Conservation (phyloP, 2,888 invertebrate genomes). For the Cephus spinipes region DNA sequence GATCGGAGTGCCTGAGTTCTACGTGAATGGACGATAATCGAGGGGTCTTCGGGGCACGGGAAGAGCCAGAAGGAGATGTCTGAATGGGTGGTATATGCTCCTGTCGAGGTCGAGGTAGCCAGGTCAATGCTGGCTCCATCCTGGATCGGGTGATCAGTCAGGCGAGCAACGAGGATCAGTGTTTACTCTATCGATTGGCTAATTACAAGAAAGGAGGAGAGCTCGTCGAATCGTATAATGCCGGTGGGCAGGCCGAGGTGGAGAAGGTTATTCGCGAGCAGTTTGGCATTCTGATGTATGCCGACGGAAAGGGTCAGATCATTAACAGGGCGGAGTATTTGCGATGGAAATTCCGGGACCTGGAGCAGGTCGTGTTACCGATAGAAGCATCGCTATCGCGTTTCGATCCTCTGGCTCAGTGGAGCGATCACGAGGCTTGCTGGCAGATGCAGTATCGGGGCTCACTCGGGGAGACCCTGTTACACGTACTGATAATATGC, state of each 20-base stretch:
- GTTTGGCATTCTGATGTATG: slow-evolving; percentile 90
- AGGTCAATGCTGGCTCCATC: slow-evolving; percentile 77
- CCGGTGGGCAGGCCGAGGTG: slow-evolving; percentile 85
- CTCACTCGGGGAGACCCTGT: slow-evolving; percentile 91
- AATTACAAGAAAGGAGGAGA: slow-evolving; percentile 94
- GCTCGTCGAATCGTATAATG: slow-evolving; percentile 86
- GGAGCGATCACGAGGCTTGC: slow-evolving; percentile 93
- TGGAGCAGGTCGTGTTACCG: slow-evolving; percentile 83
- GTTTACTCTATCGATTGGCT: slow-evolving; percentile 86
- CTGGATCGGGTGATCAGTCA: slow-evolving; percentile 92
- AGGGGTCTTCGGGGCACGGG: not conserved
- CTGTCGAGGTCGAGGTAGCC: slow-evolving; percentile 61
- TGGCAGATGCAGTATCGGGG: slow-evolving; percentile 99
- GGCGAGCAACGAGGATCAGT: slow-evolving; percentile 86
- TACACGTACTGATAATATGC: slow-evolving; percentile 95
- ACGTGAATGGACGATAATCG: not conserved
- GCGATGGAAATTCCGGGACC: slow-evolving; percentile 90
- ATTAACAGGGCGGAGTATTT: slow-evolving; percentile 90
- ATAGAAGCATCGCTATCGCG: slow-evolving; percentile 87
- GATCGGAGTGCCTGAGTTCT: not conserved
- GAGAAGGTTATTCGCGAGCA: slow-evolving; percentile 88
- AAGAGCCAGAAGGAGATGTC: not conserved
- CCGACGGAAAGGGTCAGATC: slow-evolving; percentile 83
- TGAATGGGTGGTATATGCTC: slow-evolving; percentile 62
- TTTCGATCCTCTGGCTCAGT: slow-evolving; percentile 88